Evolutionary conservation across 2,888 invertebrate species (phyloP).

Genomic region (Pediacus dermestoides): DNA sequence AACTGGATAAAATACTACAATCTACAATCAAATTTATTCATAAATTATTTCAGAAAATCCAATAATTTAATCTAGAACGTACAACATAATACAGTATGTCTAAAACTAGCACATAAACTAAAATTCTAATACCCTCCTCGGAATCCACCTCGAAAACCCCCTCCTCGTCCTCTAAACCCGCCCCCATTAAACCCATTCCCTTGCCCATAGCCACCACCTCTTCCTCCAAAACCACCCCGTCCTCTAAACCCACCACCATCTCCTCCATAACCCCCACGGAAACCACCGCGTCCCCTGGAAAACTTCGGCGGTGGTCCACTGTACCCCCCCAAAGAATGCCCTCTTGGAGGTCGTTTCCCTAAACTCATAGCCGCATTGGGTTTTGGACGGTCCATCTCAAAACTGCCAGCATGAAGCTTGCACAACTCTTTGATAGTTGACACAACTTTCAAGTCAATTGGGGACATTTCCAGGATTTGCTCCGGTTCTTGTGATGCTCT

Average conservation of each 20-base stretch:
- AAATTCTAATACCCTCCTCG: no score
- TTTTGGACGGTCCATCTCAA: constrained; percentile 59
- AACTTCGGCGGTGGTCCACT: constrained; percentile 49
- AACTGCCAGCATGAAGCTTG: constrained; percentile 72
- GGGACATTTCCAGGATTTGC: constrained; percentile 62
- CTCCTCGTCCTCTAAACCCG: constrained; percentile 38
- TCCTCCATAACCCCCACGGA: constrained; percentile 7
- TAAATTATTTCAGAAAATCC: no score
- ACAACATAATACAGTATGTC: no score
- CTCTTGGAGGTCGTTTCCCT: constrained; percentile 54
- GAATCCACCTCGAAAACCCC: constrained; percentile 43
- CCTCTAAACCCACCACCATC: constrained; percentile 27
- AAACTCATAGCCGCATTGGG: constrained; percentile 52
- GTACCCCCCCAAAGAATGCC: constrained; percentile 44
- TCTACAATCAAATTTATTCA: no score
- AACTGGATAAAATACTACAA: no score
- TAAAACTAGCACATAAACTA: no score
- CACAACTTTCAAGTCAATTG: constrained; percentile 64
- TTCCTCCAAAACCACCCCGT: constrained; percentile 24
- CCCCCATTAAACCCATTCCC: constrained; percentile 45
- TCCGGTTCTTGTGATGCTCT: constrained; percentile 78
- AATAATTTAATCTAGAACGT: no score
- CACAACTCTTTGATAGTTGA: constrained; percentile 72
- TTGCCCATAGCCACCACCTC: constrained; percentile 29
- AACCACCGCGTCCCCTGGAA: constrained; percentile 38